These are phyloP conservation scores for Spilogale gracilis DNA, from an alignment of 2,113 vertebrate genomes.

Conservation along the genomic window DNA sequence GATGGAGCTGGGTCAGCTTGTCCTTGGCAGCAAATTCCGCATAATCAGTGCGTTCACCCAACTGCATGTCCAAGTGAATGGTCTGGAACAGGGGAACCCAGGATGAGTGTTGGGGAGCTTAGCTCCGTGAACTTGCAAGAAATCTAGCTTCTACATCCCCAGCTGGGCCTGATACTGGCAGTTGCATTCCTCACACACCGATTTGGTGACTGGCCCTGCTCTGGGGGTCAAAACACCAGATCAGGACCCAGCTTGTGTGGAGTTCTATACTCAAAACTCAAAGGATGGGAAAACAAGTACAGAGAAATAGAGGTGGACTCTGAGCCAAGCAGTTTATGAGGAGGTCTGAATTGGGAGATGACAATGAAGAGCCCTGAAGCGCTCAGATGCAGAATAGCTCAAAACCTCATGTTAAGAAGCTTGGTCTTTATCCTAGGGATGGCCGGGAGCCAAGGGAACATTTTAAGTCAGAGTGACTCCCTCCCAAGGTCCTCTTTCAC, in stretches of 20 bases:
- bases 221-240: neutral
- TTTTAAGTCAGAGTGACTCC: neutral
- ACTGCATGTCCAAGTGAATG: slow-evolving; percentile 93
- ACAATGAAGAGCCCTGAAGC: neutral
- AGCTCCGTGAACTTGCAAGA: neutral
- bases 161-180: neutral
- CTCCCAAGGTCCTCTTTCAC: neutral
- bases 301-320: neutral
- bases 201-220: neutral
- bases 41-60: slow-evolving; percentile 93
- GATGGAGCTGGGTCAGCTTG: slow-evolving; percentile 92
- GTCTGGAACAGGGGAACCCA: slow-evolving; percentile 83
- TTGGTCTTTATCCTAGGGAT: neutral
- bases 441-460: neutral
- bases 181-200: neutral
- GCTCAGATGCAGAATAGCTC: neutral
- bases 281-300: neutral
- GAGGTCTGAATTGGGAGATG: neutral
- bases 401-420: neutral
- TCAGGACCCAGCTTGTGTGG: neutral
- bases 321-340: neutral
- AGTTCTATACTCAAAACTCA: neutral
- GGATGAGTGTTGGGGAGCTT: neutral
- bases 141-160: neutral
- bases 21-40: slow-evolving; percentile 93